Evolutionary conservation across 2,113 vertebrate species (phyloP), one percentile per base, ranked within the genome.

Genomic region (Odobenus rosmarus): DNA sequence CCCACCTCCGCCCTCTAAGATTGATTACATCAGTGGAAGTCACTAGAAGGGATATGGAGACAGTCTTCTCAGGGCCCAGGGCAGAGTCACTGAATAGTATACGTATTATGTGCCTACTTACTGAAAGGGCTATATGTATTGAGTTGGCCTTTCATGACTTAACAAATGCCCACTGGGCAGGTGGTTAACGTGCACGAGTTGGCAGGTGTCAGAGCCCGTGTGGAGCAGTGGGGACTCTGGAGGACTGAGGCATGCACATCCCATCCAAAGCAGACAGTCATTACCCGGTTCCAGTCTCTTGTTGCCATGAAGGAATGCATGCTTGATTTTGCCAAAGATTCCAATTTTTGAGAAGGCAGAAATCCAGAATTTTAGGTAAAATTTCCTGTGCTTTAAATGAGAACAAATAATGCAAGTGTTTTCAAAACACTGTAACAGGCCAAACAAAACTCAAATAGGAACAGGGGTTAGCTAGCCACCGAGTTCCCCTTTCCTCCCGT

Each of bases 271-370:
- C 0, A 3, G 14, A 23, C 33, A 61, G 69, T 71, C 13, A 8
- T 18, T 14, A 15, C 31, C 84, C 7, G 7, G 51, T 28, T 55
- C 51, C 7, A 55, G 36, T 46, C 39, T 62, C 4, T n/a, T 71
- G 57, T 51, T 79, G 33, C 18, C 33, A 24, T 10, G 64, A 88
- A 94, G 51, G 36, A 91, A 71, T 42, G 31, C 4, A 15, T 24
- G 62, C 46, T 31, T 49, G 19, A 10, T 64, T 92, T 97, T 49
- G 87, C 24, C 64, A 71, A 84, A 84, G 69, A 7, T n/a, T 49
- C 13, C 59, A 3, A 39, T 19, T 91, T 93, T 93, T 97, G 79
- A 82, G 90, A 93, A n/a, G 79, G 24, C 21, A 81, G 61, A 85
- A 77, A 62, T 62, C 16, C 7, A 36, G 7, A 71, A 49, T 95